Evolutionary conservation across 2,113 vertebrate species (phyloP), one percentile per base, ranked within the genome.

Genomic region (Stomatorhinus ivindoensis): DNA sequence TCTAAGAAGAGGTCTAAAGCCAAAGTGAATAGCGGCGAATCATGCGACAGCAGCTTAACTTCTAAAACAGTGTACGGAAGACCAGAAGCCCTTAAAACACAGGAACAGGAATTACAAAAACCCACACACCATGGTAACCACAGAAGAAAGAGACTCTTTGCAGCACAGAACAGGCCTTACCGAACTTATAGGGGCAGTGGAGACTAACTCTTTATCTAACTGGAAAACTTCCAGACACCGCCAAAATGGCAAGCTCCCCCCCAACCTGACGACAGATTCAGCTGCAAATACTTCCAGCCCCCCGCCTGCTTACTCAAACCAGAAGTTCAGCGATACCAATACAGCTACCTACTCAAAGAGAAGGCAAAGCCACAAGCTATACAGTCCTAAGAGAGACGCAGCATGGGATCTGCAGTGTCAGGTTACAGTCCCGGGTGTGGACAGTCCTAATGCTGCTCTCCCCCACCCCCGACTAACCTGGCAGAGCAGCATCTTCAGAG

Each of bases 401-500:
- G n/a, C 58, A 11, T 69, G 21, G n/a, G n/a, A 13, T 11, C n/a
- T 58, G 55, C 61, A 69, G 61, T 11, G n/a, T 69, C 27, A 31
- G 10, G 3, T 31, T 4, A 65, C 3, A 4, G 27, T 69, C n/a
- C 61, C 11, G n/a, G 61, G n/a, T 31, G n/a, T 13, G 61, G 9
- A 31, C 10, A 31, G n/a, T 31, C 8, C 17, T 1, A 44, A 19
- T 4, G 8, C 4, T 19, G 80, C 82, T 44, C 82, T 4, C 42
- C 31, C 42, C 42, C 44, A 47, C 6, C 35, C 24, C 47, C 11
- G 0, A 31, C 19, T 27, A 42, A 93, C 93, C 94, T 95, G 93
- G 44, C 89, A 90, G 48, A 93, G 91, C 24, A 95, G 89, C 84
- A 94, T 86, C 53, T 92, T 89, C 0, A 95, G 92, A 27, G 94